Conservation (phyloP, 2,888 invertebrate genomes). For the Stramonita haemastoma region DNA sequence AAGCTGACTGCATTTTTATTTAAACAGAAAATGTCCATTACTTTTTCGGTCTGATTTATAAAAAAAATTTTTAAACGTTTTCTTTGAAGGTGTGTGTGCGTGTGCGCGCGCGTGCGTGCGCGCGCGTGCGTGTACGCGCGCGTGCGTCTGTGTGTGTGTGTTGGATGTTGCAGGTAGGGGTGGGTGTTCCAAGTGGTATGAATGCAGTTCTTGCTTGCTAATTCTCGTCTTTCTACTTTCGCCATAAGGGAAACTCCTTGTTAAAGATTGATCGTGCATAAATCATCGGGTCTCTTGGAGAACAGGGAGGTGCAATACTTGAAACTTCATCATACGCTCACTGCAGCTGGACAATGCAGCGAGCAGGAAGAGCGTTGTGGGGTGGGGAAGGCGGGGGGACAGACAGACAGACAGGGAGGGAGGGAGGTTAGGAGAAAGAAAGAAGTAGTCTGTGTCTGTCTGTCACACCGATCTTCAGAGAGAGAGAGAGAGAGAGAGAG, state of each 20-base stretch:
- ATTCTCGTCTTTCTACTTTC: no score
- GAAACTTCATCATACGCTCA: not conserved
- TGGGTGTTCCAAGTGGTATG: no score
- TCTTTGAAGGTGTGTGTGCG: not conserved
- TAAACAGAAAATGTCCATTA: no score
- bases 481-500: not conserved
- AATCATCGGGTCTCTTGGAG: not conserved
- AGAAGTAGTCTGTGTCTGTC: not conserved
- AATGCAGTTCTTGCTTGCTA: no score
- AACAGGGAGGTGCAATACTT: not conserved
- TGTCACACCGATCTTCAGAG: not conserved
- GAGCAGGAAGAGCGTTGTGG: not conserved
- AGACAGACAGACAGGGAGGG: no score
- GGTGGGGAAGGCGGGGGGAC: no score
- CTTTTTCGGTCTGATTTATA: no score
- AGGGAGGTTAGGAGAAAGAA: not conserved
- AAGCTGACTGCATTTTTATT: no score
- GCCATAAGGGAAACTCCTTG: no score
- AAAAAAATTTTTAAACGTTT: not conserved
- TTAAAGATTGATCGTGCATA: no score
- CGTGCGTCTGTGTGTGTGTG: no score
- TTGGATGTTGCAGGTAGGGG: no score
- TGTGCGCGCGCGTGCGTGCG: not conserved
- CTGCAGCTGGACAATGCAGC: not conserved
- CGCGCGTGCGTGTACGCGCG: not conserved